A percentile compares a stretch with the other conserved stretches of the same genome.
Evolutionary conservation across 2,113 vertebrate species (phyloP).

Genomic region (chimpanzee (Pan troglodytes)): NHGRI_mPanTro3-v2.1_pri NC_072409.2:68420001-68420500

Average conservation of each 20-base stretch:
- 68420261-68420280: neutral
- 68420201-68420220: slow-evolving; percentile 11
- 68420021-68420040: neutral
- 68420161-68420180: neutral
- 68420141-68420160: neutral
- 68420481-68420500: neutral
- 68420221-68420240: neutral
- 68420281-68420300: neutral
- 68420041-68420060: neutral
- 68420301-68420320: neutral
- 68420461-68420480: slow-evolving; percentile 16
- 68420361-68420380: neutral
- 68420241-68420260: neutral
- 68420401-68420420: neutral
- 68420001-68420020: neutral
- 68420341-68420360: slow-evolving; percentile 5
- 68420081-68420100: neutral
- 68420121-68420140: neutral
- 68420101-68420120: neutral
- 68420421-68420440: neutral
- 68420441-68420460: neutral
- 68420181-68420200: neutral
- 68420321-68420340: neutral
- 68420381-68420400: neutral
- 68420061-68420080: neutral